Percentiles rank a stretch among this genome's conserved stretches.
phyloP scores from a whole-genome alignment of 2,888 invertebrate genomes.

The Philhelius pedissequus region DNA sequence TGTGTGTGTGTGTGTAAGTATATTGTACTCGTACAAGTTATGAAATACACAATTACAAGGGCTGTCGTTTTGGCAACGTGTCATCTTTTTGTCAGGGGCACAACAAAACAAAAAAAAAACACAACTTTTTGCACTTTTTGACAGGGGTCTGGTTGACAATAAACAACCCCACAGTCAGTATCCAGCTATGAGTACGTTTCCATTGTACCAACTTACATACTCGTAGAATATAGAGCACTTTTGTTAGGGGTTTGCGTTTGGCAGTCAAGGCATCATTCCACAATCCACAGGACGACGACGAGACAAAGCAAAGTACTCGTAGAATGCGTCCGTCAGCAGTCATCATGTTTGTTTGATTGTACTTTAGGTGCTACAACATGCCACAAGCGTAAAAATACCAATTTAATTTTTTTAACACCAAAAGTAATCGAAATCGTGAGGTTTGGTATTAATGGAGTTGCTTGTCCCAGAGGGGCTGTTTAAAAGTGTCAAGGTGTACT shows the following conservation, averaged over 20 bases:
- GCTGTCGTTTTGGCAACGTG: conserved; percentile 38
- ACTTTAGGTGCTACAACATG: conserved; percentile 19
- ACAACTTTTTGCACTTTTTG: conserved; percentile 24
- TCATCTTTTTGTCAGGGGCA: conserved; percentile 21
- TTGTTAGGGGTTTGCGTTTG: conserved; percentile 4
- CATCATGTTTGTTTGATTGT: conserved; percentile 36
- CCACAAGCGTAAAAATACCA: conserved; percentile 23
- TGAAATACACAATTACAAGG: conserved; percentile 26
- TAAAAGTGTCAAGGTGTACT: conserved; percentile 4
- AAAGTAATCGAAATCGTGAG: conserved; percentile 39
- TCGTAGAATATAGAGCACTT: too few species aligned
- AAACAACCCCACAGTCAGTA: conserved; percentile 18
- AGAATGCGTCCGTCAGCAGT: conserved; percentile 17
- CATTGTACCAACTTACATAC: too few species aligned
- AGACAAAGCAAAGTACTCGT: too few species aligned
- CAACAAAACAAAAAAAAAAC: neutral
- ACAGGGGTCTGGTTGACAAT: conserved; percentile 32
- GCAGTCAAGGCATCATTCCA: neutral
- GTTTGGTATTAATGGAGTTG: conserved; percentile 12
- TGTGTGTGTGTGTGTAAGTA: too few species aligned
- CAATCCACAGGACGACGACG: neutral
- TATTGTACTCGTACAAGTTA: neutral
- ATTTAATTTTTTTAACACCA: conserved; percentile 24
- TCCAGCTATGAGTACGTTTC: neutral
- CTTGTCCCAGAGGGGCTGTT: conserved; percentile 3